Conservation (phyloP, 2,888 invertebrate species). For the Galeruca laticollis region DNA sequence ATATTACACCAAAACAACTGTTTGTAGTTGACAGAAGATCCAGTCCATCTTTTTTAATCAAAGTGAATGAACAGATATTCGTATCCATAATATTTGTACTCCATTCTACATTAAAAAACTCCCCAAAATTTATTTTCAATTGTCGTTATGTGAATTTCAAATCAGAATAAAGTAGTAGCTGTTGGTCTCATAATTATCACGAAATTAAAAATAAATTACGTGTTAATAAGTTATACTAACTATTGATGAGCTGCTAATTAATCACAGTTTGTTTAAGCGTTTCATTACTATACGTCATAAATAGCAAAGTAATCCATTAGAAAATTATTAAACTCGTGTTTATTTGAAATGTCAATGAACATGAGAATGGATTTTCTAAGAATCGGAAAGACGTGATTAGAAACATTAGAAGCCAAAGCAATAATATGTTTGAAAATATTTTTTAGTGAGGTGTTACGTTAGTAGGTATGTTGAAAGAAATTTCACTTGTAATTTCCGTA, state of each 20-base stretch:
- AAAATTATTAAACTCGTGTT: neutral
- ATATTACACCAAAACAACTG: no score
- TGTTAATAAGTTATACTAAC: neutral
- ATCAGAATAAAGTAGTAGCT: neutral
- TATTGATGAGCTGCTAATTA: neutral
- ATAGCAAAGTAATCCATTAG: neutral
- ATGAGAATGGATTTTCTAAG: neutral
- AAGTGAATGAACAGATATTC: no score
- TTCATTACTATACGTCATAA: neutral
- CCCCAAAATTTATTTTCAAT: neutral
- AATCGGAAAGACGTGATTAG: neutral
- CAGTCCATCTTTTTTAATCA: no score
- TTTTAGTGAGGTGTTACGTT: neutral
- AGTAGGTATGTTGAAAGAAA: neutral
- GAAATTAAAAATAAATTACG: neutral
- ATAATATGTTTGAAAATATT: neutral
- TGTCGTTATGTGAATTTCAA: neutral
- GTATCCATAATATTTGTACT: no score
- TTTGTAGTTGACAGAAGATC: no score
- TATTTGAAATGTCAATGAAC: neutral
- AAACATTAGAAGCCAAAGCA: neutral
- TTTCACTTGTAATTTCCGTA: no score
- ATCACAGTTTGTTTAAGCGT: neutral
- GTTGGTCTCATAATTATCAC: neutral
- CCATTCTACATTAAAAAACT: neutral